phyloP scores from a whole-genome alignment of 2,113 vertebrate species.

The Scytalopus superciliaris region DNA sequence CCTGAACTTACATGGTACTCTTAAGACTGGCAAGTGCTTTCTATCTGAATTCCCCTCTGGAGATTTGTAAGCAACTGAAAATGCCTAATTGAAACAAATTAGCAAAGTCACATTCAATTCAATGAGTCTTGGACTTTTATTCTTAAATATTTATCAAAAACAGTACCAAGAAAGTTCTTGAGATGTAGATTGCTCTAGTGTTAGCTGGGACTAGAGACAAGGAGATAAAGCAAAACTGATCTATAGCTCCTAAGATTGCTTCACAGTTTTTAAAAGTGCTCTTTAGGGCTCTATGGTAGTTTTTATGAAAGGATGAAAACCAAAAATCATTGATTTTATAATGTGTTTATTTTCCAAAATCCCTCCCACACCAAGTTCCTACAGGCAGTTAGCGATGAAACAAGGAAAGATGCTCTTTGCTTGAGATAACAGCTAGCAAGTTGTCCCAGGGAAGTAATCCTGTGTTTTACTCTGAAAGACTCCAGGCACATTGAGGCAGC shows the following conservation, averaged over 20 bases:
- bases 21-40: not conserved
- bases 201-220: not conserved
- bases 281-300: fast-evolving
- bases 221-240: not conserved
- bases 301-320: not conserved
- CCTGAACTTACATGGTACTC: not conserved
- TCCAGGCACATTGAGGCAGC: not conserved
- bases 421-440: not conserved
- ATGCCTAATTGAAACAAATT: not conserved
- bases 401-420: not conserved
- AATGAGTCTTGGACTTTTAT: not conserved
- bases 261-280: not conserved
- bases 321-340: not conserved
- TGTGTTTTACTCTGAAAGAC: not conserved
- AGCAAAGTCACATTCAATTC: not conserved
- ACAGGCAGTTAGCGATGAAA: not conserved
- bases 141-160: not conserved
- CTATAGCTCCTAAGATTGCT: not conserved
- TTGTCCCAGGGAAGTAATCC: not conserved
- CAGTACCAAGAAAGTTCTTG: not conserved
- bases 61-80: not conserved
- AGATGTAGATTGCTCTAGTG: not conserved
- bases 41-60: not conserved
- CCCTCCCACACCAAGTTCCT: not conserved
- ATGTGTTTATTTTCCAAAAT: not conserved